phyloP scores from a whole-genome alignment of 2,888 invertebrate species.

The Phengaris alcon region DNA sequence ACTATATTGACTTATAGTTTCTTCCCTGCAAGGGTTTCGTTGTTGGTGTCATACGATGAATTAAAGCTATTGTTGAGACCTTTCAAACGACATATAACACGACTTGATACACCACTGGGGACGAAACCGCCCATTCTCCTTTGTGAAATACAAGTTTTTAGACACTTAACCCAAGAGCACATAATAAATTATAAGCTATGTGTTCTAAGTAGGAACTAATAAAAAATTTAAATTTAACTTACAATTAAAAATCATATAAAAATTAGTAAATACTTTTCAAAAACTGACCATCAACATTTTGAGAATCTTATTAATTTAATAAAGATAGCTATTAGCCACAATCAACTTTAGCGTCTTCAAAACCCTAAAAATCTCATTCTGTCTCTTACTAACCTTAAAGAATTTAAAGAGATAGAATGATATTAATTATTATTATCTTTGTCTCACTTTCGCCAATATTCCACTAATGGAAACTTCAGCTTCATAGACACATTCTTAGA shows the following conservation, averaged over 20 bases:
- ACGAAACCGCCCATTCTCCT: too few relatives aligned
- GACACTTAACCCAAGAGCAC: background rate
- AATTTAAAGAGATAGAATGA: slow-evolving; percentile 1
- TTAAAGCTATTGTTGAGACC: too few relatives aligned
- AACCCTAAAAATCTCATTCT: background rate
- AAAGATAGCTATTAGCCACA: background rate
- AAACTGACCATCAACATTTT: background rate
- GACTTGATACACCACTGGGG: too few relatives aligned
- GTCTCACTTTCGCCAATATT: background rate
- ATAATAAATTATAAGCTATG: background rate
- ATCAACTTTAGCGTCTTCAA: background rate
- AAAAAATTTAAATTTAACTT: background rate
- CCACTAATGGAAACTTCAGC: background rate
- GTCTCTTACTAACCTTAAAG: too few relatives aligned
- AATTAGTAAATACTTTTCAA: background rate
- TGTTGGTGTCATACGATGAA: too few relatives aligned
- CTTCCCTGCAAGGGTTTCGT: too few relatives aligned
- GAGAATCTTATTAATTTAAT: background rate
- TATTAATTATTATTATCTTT: background rate
- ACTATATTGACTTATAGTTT: too few relatives aligned
- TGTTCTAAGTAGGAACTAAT: slow-evolving; percentile 1
- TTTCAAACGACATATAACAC: too few relatives aligned
- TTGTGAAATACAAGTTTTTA: background rate
- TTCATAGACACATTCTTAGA: background rate
- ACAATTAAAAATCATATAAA: background rate